Percentiles rank a stretch among this genome's conserved stretches.
phyloP scores from a whole-genome alignment of 2,797 vertebrate species.

The Lagocephalus sceleratus region DNA sequence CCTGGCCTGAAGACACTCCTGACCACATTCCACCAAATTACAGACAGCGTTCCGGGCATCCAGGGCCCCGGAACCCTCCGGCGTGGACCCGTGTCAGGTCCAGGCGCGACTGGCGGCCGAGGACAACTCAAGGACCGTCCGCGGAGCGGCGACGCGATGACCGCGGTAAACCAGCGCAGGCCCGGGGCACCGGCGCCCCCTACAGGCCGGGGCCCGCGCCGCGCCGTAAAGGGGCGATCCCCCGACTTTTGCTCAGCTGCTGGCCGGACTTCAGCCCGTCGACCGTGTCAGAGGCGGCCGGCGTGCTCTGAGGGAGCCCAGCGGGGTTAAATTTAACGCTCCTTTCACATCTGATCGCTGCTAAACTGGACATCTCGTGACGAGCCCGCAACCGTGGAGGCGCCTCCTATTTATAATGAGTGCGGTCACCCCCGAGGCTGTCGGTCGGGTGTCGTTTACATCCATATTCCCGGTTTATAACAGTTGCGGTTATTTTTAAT shows the following conservation, averaged over 20 bases:
- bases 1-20: conserved; percentile 64
- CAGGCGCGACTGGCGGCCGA: no score
- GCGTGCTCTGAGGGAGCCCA: not conserved
- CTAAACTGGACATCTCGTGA: not conserved
- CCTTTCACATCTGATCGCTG: not conserved
- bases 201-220: conserved; percentile 38
- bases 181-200: conserved; percentile 41
- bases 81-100: conserved; percentile 36
- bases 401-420: not conserved
- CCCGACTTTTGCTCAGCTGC: no score
- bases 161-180: no score
- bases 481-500: not conserved
- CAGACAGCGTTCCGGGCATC: conserved; percentile 55
- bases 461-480: not conserved
- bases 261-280: no score
- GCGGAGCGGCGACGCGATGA: no score
- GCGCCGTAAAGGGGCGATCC: no score
- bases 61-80: conserved; percentile 23
- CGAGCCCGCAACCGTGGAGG: not conserved
- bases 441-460: not conserved
- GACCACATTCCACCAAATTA: conserved; percentile 72
- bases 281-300: not conserved
- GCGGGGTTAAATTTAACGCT: not conserved
- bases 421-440: not conserved
- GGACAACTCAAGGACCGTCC: no score